Evolutionary conservation across 2,113 vertebrate species (phyloP).

Genomic region (Phrynosoma blainvillii): DNA sequence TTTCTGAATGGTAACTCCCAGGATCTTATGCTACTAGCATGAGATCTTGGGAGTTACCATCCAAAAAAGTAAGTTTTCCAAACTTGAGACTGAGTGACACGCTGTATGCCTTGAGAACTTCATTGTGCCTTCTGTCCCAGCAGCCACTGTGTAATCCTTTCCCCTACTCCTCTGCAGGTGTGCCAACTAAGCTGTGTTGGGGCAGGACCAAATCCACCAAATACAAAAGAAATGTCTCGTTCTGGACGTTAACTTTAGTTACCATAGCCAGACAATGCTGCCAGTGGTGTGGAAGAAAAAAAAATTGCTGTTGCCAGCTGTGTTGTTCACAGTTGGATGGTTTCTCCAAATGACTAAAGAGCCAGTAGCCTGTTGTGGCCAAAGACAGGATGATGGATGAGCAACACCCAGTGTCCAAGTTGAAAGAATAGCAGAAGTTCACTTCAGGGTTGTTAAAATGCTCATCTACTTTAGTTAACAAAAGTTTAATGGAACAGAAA

Average conservation of each 20-base stretch:
- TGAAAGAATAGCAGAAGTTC: slow-evolving; percentile 81
- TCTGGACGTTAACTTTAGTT: slow-evolving; percentile 85
- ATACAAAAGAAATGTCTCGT: slow-evolving; percentile 79
- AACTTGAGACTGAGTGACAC: no score
- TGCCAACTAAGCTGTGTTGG: slow-evolving; percentile 58
- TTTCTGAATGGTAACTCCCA: no score
- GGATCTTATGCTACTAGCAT: no score
- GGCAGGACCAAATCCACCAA: slow-evolving; percentile 55
- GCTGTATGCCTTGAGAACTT: neutral
- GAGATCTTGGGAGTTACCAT: no score
- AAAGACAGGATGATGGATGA: slow-evolving; percentile 86
- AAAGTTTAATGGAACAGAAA: slow-evolving; percentile 71
- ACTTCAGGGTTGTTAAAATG: slow-evolving; percentile 87
- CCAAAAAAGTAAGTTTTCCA: no score
- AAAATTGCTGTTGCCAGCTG: slow-evolving; percentile 86
- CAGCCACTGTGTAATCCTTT: neutral
- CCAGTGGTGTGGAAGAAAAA: slow-evolving; percentile 81
- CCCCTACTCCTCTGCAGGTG: slow-evolving; percentile 70
- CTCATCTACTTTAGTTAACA: slow-evolving; percentile 82
- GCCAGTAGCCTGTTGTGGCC: slow-evolving; percentile 84
- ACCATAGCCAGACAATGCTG: slow-evolving; percentile 83
- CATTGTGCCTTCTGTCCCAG: neutral
- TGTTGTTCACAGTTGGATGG: slow-evolving; percentile 83
- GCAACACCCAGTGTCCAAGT: slow-evolving; percentile 78
- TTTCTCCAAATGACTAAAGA: slow-evolving; percentile 79